A percentile compares a stretch with the other conserved stretches of the same genome.
Evolutionary conservation across 2,113 vertebrate genomes (phyloP).

Genomic region (Oriolus oriolus): DNA sequence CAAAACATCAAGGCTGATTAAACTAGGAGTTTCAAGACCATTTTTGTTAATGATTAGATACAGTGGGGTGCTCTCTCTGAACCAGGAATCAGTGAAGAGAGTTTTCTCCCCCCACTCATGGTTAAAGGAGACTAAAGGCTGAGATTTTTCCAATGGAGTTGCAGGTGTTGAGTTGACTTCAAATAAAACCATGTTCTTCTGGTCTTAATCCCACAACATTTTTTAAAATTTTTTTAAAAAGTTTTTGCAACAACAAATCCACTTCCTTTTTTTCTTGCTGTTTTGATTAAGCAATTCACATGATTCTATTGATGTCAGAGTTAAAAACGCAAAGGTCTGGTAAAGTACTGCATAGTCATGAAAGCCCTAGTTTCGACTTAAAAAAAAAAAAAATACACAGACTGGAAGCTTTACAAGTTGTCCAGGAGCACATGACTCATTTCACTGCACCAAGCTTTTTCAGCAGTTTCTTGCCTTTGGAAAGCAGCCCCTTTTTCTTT

Average conservation of each 20-base stretch:
- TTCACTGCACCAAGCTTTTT: slow-evolving; percentile 90
- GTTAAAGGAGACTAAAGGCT: slow-evolving; percentile 29
- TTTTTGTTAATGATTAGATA: slow-evolving; percentile 3
- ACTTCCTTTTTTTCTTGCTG: background rate
- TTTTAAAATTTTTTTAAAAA: background rate
- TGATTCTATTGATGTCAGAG: slow-evolving; percentile 43
- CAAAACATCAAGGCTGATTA: slow-evolving; percentile 87
- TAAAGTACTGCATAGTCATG: slow-evolving; percentile 71
- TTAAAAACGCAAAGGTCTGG: slow-evolving; percentile 3
- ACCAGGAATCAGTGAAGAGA: background rate
- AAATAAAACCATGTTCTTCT: slow-evolving; percentile 21
- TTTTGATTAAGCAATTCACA: slow-evolving; percentile 12
- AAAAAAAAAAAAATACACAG: background rate
- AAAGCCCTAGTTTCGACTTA: slow-evolving; percentile 80
- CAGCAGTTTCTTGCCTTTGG: slow-evolving; percentile 93
- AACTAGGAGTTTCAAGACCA: slow-evolving; percentile 84
- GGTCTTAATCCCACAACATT: background rate
- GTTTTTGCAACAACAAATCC: background rate
- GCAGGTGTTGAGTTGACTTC: background rate
- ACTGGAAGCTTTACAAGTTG: slow-evolving; percentile 70
- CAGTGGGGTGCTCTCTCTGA: slow-evolving; percentile 3
- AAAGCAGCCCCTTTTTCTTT: slow-evolving; percentile 96
- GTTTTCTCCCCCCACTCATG: background rate
- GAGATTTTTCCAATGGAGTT: slow-evolving; percentile 20
- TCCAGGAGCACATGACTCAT: slow-evolving; percentile 79